Evolutionary conservation across 2,888 invertebrate genomes (phyloP), one percentile per base, ranked within the genome.

Genomic region (Sesia apiformis): DNA sequence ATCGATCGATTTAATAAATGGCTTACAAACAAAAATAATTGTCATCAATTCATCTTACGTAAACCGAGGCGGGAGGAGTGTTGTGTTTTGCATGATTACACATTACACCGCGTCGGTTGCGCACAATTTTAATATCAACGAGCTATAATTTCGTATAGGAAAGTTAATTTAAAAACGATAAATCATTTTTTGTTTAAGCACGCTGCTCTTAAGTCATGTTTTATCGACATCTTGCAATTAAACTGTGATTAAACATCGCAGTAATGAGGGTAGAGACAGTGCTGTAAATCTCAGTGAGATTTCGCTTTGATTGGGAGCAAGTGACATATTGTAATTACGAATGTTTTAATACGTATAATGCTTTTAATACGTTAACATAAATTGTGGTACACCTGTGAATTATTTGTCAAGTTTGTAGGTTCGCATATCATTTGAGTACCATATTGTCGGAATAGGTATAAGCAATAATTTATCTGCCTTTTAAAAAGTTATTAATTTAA

Each of bases 81-180:
- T 23, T 46, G 38, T 51, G 55, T 52, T 58, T 55, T 53, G 52
- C 57, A 57, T 59, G 60, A 62, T 62, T 63, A 58, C 52, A 60
- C 56, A 56, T 59, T 57, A 58, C 46, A 4, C 46, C 46, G 46
- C 7, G 46, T n/a, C 46, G 46, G 46, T 7, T 23, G 46, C 8
- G 46, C 46, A 46, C 46, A 46, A 46, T 46, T 46, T 46, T 46
- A 46, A 46, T 46, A 46, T 46, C 46, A 46, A 46, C 46, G 8
- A 46, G 8, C 7, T 23, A 46, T 23, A 57, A 57, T 57, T 56
- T 56, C 41, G 50, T 49, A 53, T 55, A 57, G 52, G 50, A 46
- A 46, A 60, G 54, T 58, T 57, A 60, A 62, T 63, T 63, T 62
- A 63, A 62, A 62, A 59, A 43, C 57, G 56, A 63, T 63, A 58